Conservation (phyloP, 2,797 vertebrate species). For the Darevskia mixta region DNA sequence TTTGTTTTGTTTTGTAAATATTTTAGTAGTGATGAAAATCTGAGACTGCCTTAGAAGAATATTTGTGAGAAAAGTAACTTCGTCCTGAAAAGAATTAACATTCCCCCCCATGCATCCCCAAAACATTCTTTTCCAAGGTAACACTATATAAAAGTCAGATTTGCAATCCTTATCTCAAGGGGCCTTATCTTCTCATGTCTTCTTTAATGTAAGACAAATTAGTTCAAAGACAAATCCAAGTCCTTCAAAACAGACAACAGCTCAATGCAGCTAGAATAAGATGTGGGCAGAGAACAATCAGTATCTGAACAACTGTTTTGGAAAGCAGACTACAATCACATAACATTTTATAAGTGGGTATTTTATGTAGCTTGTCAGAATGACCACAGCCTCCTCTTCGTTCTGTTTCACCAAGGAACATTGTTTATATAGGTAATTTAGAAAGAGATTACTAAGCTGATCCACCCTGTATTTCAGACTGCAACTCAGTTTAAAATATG, state of each 20-base stretch:
- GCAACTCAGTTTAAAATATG: neutral
- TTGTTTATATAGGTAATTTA: neutral
- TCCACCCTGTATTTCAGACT: neutral
- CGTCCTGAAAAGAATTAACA: neutral
- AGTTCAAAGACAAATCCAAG: neutral
- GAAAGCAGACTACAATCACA: neutral
- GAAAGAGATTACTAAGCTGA: neutral
- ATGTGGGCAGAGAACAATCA: neutral
- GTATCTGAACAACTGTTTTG: neutral
- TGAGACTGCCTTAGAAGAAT: neutral
- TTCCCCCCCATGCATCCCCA: neutral
- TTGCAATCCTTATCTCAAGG: neutral
- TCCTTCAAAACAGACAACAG: neutral
- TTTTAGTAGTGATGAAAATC: neutral
- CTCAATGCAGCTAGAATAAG: neutral
- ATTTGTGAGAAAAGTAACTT: neutral
- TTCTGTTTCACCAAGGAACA: fast-evolving
- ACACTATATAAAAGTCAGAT: neutral
- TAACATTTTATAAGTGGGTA: neutral
- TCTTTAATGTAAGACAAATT: neutral
- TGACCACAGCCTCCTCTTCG: neutral
- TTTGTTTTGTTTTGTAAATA: neutral
- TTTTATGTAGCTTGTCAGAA: neutral
- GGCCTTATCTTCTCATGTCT: neutral
- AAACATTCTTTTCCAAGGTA: neutral